These are phyloP conservation scores for Anthopleura sola DNA, from an alignment of 64 coral and sea anemone genomes.

Conservation along the genomic window DNA sequence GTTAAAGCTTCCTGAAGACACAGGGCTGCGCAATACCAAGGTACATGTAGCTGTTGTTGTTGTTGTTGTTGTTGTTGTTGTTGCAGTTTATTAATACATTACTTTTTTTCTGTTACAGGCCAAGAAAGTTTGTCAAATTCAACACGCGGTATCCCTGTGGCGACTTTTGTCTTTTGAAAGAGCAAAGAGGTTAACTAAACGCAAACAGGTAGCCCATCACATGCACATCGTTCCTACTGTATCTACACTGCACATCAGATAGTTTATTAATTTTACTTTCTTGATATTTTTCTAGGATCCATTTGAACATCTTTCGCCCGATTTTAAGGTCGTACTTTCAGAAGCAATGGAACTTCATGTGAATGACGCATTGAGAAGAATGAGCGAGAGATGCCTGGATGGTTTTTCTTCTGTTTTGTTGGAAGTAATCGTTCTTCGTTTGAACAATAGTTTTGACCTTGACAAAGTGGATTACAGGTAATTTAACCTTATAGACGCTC, in stretches of 20 bases:
- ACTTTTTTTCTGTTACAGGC: constrained; percentile 18
- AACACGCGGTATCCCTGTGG: constrained; percentile 41
- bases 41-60: too few relatives aligned
- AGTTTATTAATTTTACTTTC: not conserved
- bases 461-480: constrained; percentile 17
- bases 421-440: constrained; percentile 19
- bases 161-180: constrained; percentile 34
- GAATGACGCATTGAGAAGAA: not conserved
- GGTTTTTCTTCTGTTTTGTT: not conserved
- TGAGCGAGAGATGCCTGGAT: constrained; percentile 14
- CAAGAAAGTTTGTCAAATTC: constrained; percentile 25
- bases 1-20: not conserved
- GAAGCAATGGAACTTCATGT: not conserved
- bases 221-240: too few relatives aligned
- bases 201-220: constrained; percentile 5
- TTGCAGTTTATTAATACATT: too few relatives aligned
- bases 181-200: constrained; percentile 25
- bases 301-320: constrained; percentile 26
- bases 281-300: constrained; percentile 16
- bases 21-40: constrained; percentile 23
- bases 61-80: too few relatives aligned
- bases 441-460: not conserved
- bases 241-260: too few relatives aligned
- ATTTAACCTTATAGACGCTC: not conserved
- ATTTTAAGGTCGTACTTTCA: constrained; percentile 10